Evolutionary conservation across 1,140 invertebrate species (phyloP), one percentile per base, ranked within the genome.

Genomic region (Apis laboriosa): DNA sequence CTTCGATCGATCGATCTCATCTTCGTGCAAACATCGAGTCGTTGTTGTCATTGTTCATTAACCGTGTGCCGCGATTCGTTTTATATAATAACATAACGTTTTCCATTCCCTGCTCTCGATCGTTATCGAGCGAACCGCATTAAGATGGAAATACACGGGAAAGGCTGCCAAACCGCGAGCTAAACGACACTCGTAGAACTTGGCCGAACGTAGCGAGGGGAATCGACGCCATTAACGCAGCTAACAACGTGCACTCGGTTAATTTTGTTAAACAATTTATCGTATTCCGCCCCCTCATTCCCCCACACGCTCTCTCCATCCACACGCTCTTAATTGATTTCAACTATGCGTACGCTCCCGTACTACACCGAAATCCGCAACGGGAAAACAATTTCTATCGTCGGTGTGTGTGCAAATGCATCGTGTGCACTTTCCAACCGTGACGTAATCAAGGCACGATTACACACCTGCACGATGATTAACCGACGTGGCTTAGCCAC

Each of bases 391-490:
- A 70, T 70, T 83, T 83, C 81, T 63, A 15, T n/a, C n/a, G 64
- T 81, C 71, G 71, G 28, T 28, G 17, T 24, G 24, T 24, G 64
- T 43, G 5, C 4, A 43, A 56, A 61, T 78, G 53, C 76, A 78
- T 83, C 78, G 74, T 80, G 64, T 80, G 64, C 71, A 53, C 68
- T 68, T 56, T 74, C 77, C 13, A 51, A 5, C 24, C 56, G 56
- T 58, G 61, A 61, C 77, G 70, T 74, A 80, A 81, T 70, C 51
- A 63, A 43, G 55, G 51, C 19, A 43, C 71, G 24, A 34, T 34
- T 34, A 58, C 87, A 88, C 68, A 83, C 66, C 58, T 73, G 34
- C 71, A 9, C 70, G 43, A 79, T 88, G 86, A 88, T 88, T 88
- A 88, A 87, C 61, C 82, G 70, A 64, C 80, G 13, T 64, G 43